A percentile compares a stretch with the other conserved stretches of the same genome.
Evolutionary conservation across 1,140 invertebrate species (phyloP).

Genomic region (Saccostrea echinata): DNA sequence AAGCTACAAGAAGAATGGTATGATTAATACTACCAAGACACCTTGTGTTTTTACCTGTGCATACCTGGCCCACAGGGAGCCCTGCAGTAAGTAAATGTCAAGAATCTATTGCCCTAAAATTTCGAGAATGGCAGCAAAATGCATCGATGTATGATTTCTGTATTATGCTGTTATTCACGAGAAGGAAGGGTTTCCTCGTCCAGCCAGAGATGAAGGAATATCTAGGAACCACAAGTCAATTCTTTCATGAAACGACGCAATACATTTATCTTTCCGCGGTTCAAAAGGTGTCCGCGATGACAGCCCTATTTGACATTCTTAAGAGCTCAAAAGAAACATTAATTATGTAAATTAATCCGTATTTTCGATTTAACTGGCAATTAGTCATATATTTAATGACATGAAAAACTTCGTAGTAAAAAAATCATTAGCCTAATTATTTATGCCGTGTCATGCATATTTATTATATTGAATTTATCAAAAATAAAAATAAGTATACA

Average conservation of each 20-base stretch:
- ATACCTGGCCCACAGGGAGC: not conserved
- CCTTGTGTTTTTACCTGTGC: conserved; percentile 23
- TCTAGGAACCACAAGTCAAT: not conserved
- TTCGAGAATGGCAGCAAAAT: conserved; percentile 29
- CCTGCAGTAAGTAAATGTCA: not conserved
- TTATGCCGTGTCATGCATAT: not conserved
- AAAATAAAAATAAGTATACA: too few relatives aligned
- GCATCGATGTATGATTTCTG: conserved; percentile 12
- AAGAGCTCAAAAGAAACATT: conserved; percentile 6
- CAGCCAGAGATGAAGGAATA: not conserved
- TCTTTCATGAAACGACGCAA: not conserved
- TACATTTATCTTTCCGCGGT: not conserved
- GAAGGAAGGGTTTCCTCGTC: conserved; percentile 16
- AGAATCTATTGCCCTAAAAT: conserved; percentile 9
- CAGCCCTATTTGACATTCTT: not conserved
- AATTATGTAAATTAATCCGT: conserved; percentile 7
- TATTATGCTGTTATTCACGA: conserved; percentile 39
- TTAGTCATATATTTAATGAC: conserved; percentile 10
- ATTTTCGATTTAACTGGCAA: not conserved
- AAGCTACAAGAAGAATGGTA: conserved; percentile 16
- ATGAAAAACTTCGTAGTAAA: not conserved
- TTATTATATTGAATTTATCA: not conserved
- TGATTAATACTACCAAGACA: not conserved
- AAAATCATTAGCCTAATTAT: not conserved
- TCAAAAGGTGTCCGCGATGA: not conserved